Evolutionary conservation across 1,140 invertebrate genomes (phyloP), one percentile per base, ranked within the genome.

Genomic region (Pseudomyrmex cubaensis): DNA sequence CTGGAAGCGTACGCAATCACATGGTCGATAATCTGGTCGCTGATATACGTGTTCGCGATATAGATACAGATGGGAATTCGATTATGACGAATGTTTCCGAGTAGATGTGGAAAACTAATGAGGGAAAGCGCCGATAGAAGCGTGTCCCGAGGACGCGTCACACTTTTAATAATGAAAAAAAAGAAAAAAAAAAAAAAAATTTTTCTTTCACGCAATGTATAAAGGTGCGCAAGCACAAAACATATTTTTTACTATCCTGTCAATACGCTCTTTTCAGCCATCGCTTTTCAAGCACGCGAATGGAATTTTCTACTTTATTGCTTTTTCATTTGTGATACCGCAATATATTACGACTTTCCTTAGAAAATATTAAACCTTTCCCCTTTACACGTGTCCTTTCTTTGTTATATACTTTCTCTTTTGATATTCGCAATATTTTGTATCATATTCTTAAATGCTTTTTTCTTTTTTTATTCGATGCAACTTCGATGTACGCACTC

Each of bases 1-100:
- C 13, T 15, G 9, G 5, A 13, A 75, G 63, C 15, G 4, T 20
- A 25, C 15, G 44, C 56, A 50, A 35, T 35, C 25, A 61, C 13
- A 48, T 75, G 59, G 52, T 72, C 84, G 67, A 83, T 86, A 77
- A 83, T 87, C 61, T 22, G 5, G 35, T 12, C 59, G 10, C 10
- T 44, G 72, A 83, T 73, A 76, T 20, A 56, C 73, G 50, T 77
- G 12, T 46, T n/a, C 22, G 20, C 57, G 56, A 80, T 86, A 56
- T 54, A 48, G 35, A 66, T 56, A 77, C 44, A 69, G 35, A 66
- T 56, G 35, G 59, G 35, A 46, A 64, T 61, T 78, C 57, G 82
- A 57, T 87, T 74, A 25, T 54, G 15, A 13, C 25, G 5, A 70
- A 87, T 86, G 67, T 84, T 83, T 73, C 5, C 35, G 80, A 75